Evolutionary conservation across 2,888 invertebrate genomes (phyloP), one percentile per base, ranked within the genome.

Genomic region (Drosophila cognata): DNA sequence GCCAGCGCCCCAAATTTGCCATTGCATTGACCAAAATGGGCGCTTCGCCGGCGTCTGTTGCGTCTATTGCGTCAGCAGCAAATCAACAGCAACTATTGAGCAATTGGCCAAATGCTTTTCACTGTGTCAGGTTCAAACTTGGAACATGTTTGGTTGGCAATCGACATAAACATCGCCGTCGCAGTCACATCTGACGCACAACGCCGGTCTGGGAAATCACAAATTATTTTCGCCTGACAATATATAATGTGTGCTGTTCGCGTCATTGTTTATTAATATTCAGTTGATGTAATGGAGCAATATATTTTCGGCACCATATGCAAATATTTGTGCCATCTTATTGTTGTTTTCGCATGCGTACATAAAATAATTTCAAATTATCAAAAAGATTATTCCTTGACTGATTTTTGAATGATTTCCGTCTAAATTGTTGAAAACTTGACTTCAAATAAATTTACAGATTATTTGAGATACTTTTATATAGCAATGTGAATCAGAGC

Each of bases 181-280:
- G 33, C 41, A 7, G 46, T 13, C 63, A 38, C 61, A 65, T 50
- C 76, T 82, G 77, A 82, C 83, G 82, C 81, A 81, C 67, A 74
- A 36, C 57, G 59, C n/a, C 61, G 18, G 28, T 56, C 46, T 57
- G 61, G 61, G 53, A 64, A 59, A 59, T 65, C 50, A 66, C 65
- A 63, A 52, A 66, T 41, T 62, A 35, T 70, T 70, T 82, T 66
- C 67, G 67, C 75, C 63, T 33, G 58, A 60, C 55, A 58, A 71
- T 64, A 65, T 73, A 50, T 25, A 62, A 56, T 56, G 66, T 60
- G 56, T 33, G 33, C 68, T 41, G 67, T 74, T 67, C 73, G 76
- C 89, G 89, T 89, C 89, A 85, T 77, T 80, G 71, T 78, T 87
- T 85, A 85, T 87, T 84, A 89, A 89, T 85, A 87, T 88, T 84